phyloP scores from a whole-genome alignment of 2,888 invertebrate species.

The Drosophila affinis region DNA sequence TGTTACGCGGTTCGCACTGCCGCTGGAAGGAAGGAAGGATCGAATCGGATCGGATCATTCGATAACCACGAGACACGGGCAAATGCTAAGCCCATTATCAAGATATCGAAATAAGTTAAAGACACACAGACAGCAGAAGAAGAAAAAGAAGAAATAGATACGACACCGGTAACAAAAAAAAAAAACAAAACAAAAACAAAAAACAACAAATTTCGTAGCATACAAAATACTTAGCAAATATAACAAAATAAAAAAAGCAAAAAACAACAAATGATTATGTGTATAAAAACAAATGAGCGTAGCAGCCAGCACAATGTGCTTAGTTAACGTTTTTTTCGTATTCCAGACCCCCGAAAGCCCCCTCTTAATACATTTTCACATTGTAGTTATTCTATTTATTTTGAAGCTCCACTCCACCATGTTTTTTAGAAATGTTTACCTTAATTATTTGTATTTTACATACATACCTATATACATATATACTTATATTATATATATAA shows the following conservation, averaged over 20 bases:
- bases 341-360: constrained; percentile 15
- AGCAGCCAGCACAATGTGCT: constrained; percentile 68
- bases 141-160: not conserved
- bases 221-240: constrained; percentile 47
- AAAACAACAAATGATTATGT: constrained; percentile 45
- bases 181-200: not conserved
- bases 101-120: constrained; percentile 41
- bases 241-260: constrained; percentile 6
- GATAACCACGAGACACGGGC: constrained; percentile 18
- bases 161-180: constrained; percentile 8
- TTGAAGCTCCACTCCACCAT: constrained; percentile 61
- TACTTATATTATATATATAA: constrained; percentile 30
- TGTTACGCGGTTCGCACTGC: constrained; percentile 12
- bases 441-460: constrained; percentile 43
- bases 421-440: constrained; percentile 64
- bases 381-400: constrained; percentile 62
- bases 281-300: constrained; percentile 66
- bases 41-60: constrained; percentile 13
- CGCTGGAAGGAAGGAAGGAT: constrained; percentile 2
- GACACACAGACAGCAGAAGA: constrained; percentile 11
- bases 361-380: constrained; percentile 18
- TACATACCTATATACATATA: constrained; percentile 26
- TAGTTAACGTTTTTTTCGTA: constrained; percentile 64
- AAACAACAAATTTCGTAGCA: constrained; percentile 30
- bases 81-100: constrained; percentile 25